Base-by-base conservation (phyloP, 2,797 vertebrate genomes). In the Pipistrellus pipistrellus region DNA sequence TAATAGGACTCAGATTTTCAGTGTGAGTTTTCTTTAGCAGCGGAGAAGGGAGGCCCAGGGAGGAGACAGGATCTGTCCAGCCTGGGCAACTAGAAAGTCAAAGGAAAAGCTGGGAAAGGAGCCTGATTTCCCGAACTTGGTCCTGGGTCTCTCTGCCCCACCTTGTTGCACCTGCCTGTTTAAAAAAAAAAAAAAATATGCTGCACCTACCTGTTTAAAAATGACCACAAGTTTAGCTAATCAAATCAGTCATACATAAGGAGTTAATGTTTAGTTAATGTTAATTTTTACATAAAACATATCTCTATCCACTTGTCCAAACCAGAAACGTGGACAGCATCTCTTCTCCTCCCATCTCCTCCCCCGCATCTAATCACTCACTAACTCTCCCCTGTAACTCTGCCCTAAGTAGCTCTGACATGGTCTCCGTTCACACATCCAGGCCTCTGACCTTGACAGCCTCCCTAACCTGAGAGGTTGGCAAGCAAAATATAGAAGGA, bases 401-500 rank as follows among this genome's bases (percentile, higher is more conserved):
- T 71, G 21, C 8, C 35, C 51, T 57, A 44, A 35, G 35, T 72
- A 68, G 21, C 25, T 48, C 48, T 82, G 75, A 41, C 41, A 66
- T 35, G 6, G 38, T 30, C 30, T 72, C 30, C 17, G 53, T 72
- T 8, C 13, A 9, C 32, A 30, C 32, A 57, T 32, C 15, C 17
- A 80, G 62, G n/a, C 44, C 25, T 73, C 73, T n/a, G 10, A 35
- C n/a, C 38, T 13, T 27, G 68, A 69, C 6, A 21, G 59, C 30
- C 64, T 84, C n/a, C n/a, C 23, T 93, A 17, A 38, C 71, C 32
- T 8, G 35, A 88, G n/a, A 90, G 12, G 18, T 1, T 85, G 76
- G 64, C 68, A 25, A 88, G 53, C 25, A 84, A 95, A 93, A 57
- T 66, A 72, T n/a, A 35, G 32, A 88, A 95, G 64, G 62, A 80